Base-by-base conservation (phyloP, 2,113 vertebrate genomes). In the Sceloporus tristichus region DNA sequence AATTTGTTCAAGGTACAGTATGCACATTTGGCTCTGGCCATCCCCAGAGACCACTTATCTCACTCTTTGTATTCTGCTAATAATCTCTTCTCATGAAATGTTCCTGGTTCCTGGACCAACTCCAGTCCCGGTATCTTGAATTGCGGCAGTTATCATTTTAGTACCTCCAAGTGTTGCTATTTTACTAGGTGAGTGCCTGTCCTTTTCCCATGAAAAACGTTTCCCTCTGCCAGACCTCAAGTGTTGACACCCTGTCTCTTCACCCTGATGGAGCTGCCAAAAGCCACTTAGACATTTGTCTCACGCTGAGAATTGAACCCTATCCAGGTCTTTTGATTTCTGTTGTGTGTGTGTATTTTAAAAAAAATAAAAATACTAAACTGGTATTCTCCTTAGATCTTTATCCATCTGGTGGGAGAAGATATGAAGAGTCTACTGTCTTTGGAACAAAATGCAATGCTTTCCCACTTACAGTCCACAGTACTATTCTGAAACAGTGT, bases 291-390 rank as follows among this genome's bases (percentile, higher is more conserved):
- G 1, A 0, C 56, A n/a, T 87, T 86, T 92, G 88, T 93, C 87
- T 90, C 95, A 93, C 94, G 94, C 93, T 93, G 94, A 84, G 93
- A 94, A 14, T 91, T 94, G 93, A 95, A 93, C 77, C 6, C 70
- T 87, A 89, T 94, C 93, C 94, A 96, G 91, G 29, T 85, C 79
- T 86, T 85, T 89, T 95, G 92, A 95, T 96, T 96, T 94, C 70
- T 84, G 29, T 14, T 11, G 13, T 68, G 16, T 10, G 9, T n/a
- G 6, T 34, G n/a, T 11, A 18, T 79, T 34, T 80, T 62, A 62
- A 34, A 65, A 68, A 48, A 27, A 11, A 40, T 66, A 82, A 25
- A 27, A 27, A 70, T 86, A 16, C 1, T 0, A 82, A 25, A 19
- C 16, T 14, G 19, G 18, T 85, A 59, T 84, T 80, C 27, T n/a